These are phyloP conservation scores for Acanthurus tractus DNA, from an alignment of 2,797 vertebrate genomes.

Conservation along the genomic window DNA sequence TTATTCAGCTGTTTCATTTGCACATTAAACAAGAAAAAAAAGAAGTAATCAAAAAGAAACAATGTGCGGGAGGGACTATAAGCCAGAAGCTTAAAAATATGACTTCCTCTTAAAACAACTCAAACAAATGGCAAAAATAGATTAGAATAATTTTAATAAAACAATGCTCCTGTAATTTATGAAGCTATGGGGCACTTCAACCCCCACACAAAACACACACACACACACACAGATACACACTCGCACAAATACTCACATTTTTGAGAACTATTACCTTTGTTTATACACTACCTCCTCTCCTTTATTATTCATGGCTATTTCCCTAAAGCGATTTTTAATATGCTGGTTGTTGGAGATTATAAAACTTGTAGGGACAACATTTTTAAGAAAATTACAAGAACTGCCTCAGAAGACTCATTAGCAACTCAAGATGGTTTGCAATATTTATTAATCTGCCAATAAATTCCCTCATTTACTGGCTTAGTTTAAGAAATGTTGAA, in stretches of 20 bases:
- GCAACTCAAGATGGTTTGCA: background rate
- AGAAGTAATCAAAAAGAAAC: constrained; percentile 42
- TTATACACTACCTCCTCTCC: background rate
- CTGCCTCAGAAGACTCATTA: background rate
- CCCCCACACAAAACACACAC: background rate
- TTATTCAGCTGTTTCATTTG: constrained; percentile 56
- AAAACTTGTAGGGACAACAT: background rate
- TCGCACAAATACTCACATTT: background rate
- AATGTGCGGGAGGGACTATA: constrained; percentile 21
- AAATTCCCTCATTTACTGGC: rapidly evolving
- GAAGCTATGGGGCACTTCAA: constrained; percentile 5
- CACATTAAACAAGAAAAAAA: constrained; percentile 54
- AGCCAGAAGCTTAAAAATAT: constrained; percentile 36
- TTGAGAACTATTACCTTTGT: background rate
- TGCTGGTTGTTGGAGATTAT: background rate
- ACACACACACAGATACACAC: background rate
- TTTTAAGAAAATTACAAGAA: background rate
- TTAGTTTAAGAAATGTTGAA: background rate
- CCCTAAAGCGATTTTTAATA: background rate
- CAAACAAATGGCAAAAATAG: constrained; percentile 47
- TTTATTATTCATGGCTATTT: background rate
- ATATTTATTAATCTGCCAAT: background rate
- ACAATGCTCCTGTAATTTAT: constrained; percentile 30
- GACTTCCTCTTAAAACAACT: constrained; percentile 34
- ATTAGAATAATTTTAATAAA: constrained; percentile 42